A percentile compares a stretch with the other conserved stretches of the same genome.
These are phyloP conservation scores for Helarctos malayanus DNA, from an alignment of 2,797 vertebrate species.

Conservation along the genomic window DNA sequence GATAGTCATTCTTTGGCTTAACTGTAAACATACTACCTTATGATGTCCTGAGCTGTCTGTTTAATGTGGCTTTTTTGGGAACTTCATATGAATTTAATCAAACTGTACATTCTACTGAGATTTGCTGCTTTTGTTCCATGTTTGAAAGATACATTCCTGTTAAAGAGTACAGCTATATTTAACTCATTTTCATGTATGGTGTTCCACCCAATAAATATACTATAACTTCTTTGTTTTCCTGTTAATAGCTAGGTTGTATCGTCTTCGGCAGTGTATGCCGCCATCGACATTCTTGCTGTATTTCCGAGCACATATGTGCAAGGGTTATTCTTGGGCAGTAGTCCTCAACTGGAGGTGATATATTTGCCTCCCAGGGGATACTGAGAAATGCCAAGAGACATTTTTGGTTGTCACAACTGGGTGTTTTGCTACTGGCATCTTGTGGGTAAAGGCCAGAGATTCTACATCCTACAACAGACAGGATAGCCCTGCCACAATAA, in stretches of 20 bases:
- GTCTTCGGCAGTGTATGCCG: neutral
- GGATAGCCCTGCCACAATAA: neutral
- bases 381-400: neutral
- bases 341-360: neutral
- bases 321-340: neutral
- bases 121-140: neutral
- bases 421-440: neutral
- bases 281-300: neutral
- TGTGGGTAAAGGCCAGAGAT: neutral
- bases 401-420: neutral
- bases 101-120: neutral
- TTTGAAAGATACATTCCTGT: neutral
- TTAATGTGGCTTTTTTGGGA: neutral
- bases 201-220: neutral
- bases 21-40: neutral
- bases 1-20: neutral
- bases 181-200: neutral
- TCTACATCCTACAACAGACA: neutral
- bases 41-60: neutral
- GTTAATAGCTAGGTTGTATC: neutral
- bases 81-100: neutral
- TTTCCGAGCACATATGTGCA: neutral
- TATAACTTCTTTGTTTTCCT: neutral
- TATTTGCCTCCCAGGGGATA: neutral
- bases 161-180: neutral